Evolutionary conservation across 2,888 invertebrate genomes (phyloP), one percentile per base, ranked within the genome.

Genomic region (Hoplodrina blanda): DNA sequence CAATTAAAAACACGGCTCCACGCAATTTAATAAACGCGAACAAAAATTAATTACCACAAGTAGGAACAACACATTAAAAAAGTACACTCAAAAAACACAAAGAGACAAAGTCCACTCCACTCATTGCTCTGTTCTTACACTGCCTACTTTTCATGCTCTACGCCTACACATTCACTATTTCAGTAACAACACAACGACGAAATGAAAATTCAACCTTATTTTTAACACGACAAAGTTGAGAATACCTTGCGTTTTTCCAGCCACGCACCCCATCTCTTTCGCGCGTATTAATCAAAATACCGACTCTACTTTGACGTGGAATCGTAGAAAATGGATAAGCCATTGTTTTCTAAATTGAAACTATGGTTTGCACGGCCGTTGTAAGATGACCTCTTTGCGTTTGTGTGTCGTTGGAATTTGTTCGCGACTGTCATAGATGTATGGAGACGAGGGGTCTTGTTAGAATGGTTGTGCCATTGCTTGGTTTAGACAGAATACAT

Each of bases 291-390:
- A 96, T 96, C 95, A 96, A 95, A 95, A 95, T 95, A 94, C 92
- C 89, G 92, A 93, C 93, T 94, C 94, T 93, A 94, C 94, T 95
- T 95, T 96, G 95, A 95, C 96, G 94, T 93, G 89, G 95, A 95
- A 93, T 94, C 92, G 92, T 91, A 92, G 95, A 93, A 94, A 95
- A 95, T 95, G 95, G 96, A 95, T 95, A 95, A 94, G 95, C 94
- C 90, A 95, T 96, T 96, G 96, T 96, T 94, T 94, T 90, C 92
- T 92, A 95, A 95, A 95, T 96, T 95, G 95, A 95, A 95, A 95
- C 94, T 93, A 94, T 93, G 91, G 93, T 91, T 82, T 92, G 91
- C 87, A 87, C 88, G 89, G 77, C 94, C 91, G 88, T 82, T 81
- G 57, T 90, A 86, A 76, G 83, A 70, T 87, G 95, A 89, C 70